Percentiles rank a stretch among this genome's conserved stretches.
These are phyloP conservation scores for Pelosia muscerda DNA, from an alignment of 2,888 invertebrate species.

Conservation along the genomic window DNA sequence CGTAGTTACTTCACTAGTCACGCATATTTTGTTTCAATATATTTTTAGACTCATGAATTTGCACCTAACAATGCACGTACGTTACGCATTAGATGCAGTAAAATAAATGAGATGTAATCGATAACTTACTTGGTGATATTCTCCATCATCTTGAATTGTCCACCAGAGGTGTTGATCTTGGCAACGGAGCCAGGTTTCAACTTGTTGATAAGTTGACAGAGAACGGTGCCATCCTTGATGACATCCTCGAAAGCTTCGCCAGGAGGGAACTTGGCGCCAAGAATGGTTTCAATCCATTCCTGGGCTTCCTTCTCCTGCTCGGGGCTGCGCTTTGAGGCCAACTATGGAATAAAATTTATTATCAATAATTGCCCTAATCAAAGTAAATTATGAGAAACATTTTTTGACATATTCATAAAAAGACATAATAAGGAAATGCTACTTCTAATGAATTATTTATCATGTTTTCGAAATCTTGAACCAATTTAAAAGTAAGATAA, in stretches of 20 bases:
- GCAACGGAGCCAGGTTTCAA: conserved; percentile 94
- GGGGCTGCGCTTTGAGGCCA: conserved; percentile 93
- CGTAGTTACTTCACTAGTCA: no score
- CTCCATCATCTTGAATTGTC: conserved; percentile 99
- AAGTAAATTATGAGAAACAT: not conserved
- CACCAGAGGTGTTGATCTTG: conserved; percentile 97
- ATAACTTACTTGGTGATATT: conserved; percentile 97
- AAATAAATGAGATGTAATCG: not conserved
- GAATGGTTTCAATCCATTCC: conserved; percentile 95
- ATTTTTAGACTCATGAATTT: not conserved
- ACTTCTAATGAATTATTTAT: not conserved
- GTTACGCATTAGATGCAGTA: not conserved
- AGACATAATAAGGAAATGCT: not conserved
- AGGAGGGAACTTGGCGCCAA: conserved; percentile 95
- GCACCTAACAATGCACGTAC: not conserved
- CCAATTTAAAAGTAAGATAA: not conserved
- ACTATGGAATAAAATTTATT: conserved; percentile 77
- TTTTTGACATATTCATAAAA: not conserved
- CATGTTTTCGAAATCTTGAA: no score
- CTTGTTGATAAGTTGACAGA: conserved; percentile 98
- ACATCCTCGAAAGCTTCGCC: conserved; percentile 95
- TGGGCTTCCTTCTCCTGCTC: conserved; percentile 95
- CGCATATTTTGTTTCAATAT: not conserved
- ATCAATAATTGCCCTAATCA: not conserved
- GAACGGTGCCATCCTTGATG: conserved; percentile 95